phyloP scores from a whole-genome alignment of 23 tunicate genomes.

The Diplosoma virens region DNA sequence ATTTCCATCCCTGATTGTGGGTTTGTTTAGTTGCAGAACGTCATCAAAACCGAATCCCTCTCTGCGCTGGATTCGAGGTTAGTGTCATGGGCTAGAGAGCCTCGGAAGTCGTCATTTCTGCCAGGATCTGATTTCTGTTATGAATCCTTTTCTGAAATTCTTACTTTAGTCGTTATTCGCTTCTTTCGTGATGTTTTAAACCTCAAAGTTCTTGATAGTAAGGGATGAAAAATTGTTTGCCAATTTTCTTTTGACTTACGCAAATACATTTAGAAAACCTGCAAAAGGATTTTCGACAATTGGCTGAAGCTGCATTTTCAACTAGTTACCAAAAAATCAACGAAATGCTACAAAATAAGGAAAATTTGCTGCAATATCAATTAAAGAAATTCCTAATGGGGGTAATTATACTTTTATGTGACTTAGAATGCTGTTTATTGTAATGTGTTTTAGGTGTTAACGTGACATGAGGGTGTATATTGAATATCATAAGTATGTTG shows the following conservation, averaged over 20 bases:
- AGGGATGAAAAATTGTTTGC: neutral
- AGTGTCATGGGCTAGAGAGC: neutral
- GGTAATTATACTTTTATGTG: too few species aligned
- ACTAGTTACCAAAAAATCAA: slow-evolving; percentile 40
- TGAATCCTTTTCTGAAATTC: slow-evolving; percentile 54
- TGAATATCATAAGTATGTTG: too few species aligned
- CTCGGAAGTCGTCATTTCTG: neutral
- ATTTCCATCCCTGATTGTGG: too few species aligned
- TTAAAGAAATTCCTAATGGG: slow-evolving; percentile 52
- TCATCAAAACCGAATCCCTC: too few species aligned
- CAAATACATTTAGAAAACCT: neutral
- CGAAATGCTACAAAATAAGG: slow-evolving; percentile 55
- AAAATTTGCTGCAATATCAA: slow-evolving; percentile 40
- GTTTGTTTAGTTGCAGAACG: too few species aligned
- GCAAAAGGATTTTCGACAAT: neutral
- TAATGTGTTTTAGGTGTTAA: too few species aligned
- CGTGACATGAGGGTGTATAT: too few species aligned
- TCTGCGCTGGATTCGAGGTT: slow-evolving; percentile 5
- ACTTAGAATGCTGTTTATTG: too few species aligned
- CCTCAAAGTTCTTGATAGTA: slow-evolving; percentile 14
- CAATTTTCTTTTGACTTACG: too few species aligned
- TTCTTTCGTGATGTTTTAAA: slow-evolving; percentile 41
- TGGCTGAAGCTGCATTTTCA: slow-evolving; percentile 47
- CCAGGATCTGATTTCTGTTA: neutral
- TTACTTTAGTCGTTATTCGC: slow-evolving; percentile 20